Evolutionary conservation across 2,888 invertebrate genomes (phyloP), one percentile per base, ranked within the genome.

Genomic region (Erpobdella octoculata): DNA sequence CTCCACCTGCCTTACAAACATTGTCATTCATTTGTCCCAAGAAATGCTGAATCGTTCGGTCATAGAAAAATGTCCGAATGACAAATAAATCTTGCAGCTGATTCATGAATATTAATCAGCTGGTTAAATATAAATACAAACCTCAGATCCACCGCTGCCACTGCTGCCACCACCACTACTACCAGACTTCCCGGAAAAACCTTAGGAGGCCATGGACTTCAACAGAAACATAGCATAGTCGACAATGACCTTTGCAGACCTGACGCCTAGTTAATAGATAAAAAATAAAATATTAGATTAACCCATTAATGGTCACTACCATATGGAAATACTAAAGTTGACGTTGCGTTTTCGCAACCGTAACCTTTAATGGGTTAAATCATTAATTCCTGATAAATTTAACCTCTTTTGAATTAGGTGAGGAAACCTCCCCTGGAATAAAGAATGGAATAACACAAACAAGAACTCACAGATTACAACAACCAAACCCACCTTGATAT

Each of bases 241-340:
- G 31, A 91, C 89, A 78, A 98, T 87, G 18, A 88, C 91, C 75
- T 90, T 88, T 0, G 95, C 94, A 6, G 90, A 91, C 79, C 97
- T 87, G 66, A 88, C 88, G 0, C 93, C 84, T 84, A 53, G 53
- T 53, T 31, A 33, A 21, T 25, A 69, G n/a, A 12, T 25, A 31
- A 6, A 59, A 5, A n/a, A 69, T 12, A 46, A 69, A 62, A n/a
- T 33, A 38, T 48, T 58, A 46, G n/a, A 21, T 15, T 21, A n/a
- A n/a, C n/a, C n/a, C n/a, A n/a, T n/a, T n/a, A n/a, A n/a, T n/a
- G n/a, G n/a, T n/a, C n/a, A 8, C 18, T 31, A 71, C 25, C 18
- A n/a, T n/a, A n/a, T n/a, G n/a, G n/a, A n/a, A n/a, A n/a, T 3
- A 5, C 33, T 9, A 38, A 25, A 71, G n/a, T n/a, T n/a, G n/a